Base-by-base conservation (phyloP, 2,113 vertebrate species). In the Poeciliopsis retropinna region DNA sequence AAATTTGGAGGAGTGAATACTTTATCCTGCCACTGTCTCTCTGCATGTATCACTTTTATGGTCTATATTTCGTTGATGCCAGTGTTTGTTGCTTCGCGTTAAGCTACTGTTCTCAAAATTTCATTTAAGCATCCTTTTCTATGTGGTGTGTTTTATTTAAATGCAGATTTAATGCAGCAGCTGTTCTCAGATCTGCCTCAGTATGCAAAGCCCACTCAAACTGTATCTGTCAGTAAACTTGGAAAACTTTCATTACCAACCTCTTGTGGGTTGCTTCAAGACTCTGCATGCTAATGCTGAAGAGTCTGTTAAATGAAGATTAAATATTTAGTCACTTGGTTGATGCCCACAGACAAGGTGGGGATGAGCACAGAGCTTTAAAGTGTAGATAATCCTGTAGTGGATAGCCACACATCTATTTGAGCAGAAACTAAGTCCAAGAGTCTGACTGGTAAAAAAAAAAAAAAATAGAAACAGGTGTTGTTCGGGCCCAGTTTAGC, bases 401-500 rank as follows among this genome's bases (percentile, higher is more conserved):
- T 64, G 29, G 22, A 63, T 54, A 54, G 19, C 37, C 51, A 47
- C 41, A 63, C 30, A 13, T 80, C 65, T 70, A 17, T 70, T 68
- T 70, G 44, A 73, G 30, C 60, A 41, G 61, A 76, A 19, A 47
- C 39, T 60, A 32, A 75, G 64, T n/a, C 39, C 30, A 51, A 60
- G 62, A 72, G 75, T 81, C 71, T 66, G 31, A 70, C 51, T 63
- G 73, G 69, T 57, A 77, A 4, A 22, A 80, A 72, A 74, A 32
- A 32, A 32, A 34, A 0, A 37, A 37, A 85, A 66, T 54, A 67
- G 75, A 78, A 82, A 90, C 88, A 89, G 91, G 85, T 90, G 91
- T 41, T 8, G 90, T 88, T 79, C 65, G 77, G 89, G 86, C 80
- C 83, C 27, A 71, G 70, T 84, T 89, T 90, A 90, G 75, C 71